These are phyloP conservation scores for Piaya cayana DNA, from an alignment of 2,113 vertebrate species.

Conservation along the genomic window DNA sequence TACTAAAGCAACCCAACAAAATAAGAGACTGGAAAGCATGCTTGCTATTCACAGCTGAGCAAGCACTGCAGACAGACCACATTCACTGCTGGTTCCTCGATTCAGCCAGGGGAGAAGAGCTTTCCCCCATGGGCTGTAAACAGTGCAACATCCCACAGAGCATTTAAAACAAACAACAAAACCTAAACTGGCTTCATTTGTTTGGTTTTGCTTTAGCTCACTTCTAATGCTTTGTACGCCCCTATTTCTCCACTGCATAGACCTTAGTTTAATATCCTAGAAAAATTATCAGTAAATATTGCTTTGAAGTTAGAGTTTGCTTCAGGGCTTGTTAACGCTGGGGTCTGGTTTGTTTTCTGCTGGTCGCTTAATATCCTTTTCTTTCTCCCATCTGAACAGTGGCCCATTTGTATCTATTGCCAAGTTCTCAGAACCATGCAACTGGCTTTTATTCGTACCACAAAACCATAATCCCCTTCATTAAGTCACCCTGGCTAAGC, in stretches of 20 bases:
- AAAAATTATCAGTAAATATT: not conserved
- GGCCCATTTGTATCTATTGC: not conserved
- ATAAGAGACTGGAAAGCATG: not conserved
- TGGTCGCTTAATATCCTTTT: not conserved
- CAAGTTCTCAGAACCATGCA: not conserved
- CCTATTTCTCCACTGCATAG: not conserved
- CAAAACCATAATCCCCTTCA: not conserved
- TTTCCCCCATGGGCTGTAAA: not conserved
- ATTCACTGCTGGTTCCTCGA: fast-evolving
- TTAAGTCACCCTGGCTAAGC: fast-evolving
- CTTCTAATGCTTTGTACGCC: not conserved
- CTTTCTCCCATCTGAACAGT: not conserved
- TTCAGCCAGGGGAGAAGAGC: not conserved
- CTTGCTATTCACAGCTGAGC: not conserved
- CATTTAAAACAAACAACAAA: not conserved
- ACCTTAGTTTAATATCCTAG: not conserved
- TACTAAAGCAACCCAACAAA: not conserved
- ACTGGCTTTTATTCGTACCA: not conserved
- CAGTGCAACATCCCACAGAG: not conserved
- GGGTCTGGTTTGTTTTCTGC: not conserved
- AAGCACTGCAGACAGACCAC: fast-evolving
- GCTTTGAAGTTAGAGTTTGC: not conserved
- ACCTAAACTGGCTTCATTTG: not conserved
- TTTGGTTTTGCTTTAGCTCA: not conserved
- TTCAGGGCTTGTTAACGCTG: not conserved